These are phyloP conservation scores for Drosophila subobscura DNA, from an alignment of 1,140 invertebrate species.

Conservation along the genomic window DNA sequence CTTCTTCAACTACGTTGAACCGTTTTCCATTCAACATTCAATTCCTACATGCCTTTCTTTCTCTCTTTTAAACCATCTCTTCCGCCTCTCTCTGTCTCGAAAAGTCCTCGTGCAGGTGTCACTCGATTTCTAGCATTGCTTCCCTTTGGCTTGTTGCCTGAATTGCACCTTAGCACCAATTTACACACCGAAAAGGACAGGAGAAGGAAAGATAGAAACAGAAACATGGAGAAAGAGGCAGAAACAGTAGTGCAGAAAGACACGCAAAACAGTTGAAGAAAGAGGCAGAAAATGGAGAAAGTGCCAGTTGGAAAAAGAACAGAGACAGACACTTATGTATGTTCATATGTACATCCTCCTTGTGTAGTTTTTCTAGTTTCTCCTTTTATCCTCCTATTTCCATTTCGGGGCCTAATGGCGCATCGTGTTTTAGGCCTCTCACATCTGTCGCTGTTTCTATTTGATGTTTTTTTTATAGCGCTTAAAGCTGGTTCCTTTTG, in stretches of 20 bases:
- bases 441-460: background rate
- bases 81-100: slow-evolving; percentile 8
- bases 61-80: background rate
- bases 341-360: slow-evolving; percentile 29
- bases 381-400: slow-evolving; percentile 16
- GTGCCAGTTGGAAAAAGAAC: background rate
- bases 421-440: slow-evolving; percentile 40
- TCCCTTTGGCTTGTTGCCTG: slow-evolving; percentile 23
- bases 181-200: slow-evolving; percentile 19
- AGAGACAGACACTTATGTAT: slow-evolving; percentile 6
- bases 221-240: background rate
- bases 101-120: slow-evolving; percentile 28
- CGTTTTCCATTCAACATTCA: slow-evolving; percentile 12
- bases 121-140: slow-evolving; percentile 34
- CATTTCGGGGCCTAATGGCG: slow-evolving; percentile 49
- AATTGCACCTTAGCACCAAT: slow-evolving; percentile 49
- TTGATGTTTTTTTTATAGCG: slow-evolving; percentile 13
- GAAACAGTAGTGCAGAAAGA: background rate
- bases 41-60: background rate
- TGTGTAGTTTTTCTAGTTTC: slow-evolving; percentile 15
- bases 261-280: no score
- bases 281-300: background rate
- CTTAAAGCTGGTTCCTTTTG: slow-evolving; percentile 20
- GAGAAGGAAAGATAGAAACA: slow-evolving; percentile 6
- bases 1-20: no score